Evolutionary conservation across 2,797 vertebrate genomes (phyloP).

Genomic region (Etheostoma nigrum): DNA sequence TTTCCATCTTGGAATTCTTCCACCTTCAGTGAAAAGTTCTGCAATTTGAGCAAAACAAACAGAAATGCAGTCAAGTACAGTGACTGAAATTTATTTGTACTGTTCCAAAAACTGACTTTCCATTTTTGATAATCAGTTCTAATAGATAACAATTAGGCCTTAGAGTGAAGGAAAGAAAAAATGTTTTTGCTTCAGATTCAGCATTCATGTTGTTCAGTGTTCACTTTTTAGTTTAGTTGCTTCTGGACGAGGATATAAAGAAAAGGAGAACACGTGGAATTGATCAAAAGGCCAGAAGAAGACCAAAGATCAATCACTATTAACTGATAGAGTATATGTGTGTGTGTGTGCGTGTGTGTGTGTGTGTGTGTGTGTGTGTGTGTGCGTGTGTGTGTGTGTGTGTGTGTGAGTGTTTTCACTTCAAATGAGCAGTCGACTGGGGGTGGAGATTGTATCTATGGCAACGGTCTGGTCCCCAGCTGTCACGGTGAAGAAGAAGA

Average conservation of each 20-base stretch:
- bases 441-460: slow-evolving; percentile 81
- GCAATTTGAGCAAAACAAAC: slow-evolving; percentile 85
- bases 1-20: slow-evolving; percentile 86
- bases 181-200: slow-evolving; percentile 62
- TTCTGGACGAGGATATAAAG: slow-evolving; percentile 3
- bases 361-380: slow-evolving; percentile 41
- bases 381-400: slow-evolving; percentile 39
- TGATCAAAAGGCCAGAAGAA: slow-evolving; percentile 11
- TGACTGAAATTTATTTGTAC: slow-evolving; percentile 84
- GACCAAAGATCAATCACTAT: slow-evolving; percentile 25
- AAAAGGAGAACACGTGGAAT: background rate
- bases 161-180: slow-evolving; percentile 76
- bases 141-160: slow-evolving; percentile 86
- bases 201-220: slow-evolving; percentile 42
- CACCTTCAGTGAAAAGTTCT: slow-evolving; percentile 81
- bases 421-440: slow-evolving; percentile 81
- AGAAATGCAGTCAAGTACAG: slow-evolving; percentile 79
- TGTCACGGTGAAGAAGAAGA: slow-evolving; percentile 84
- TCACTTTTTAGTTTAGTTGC: slow-evolving; percentile 36
- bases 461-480: slow-evolving; percentile 87
- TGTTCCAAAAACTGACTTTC: slow-evolving; percentile 85
- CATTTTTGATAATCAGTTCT: slow-evolving; percentile 82
- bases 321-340: slow-evolving; percentile 13
- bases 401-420: slow-evolving; percentile 63
- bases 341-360: background rate